These are phyloP conservation scores for Drosophila birchii DNA, from an alignment of 2,888 invertebrate genomes.

Conservation along the genomic window DNA sequence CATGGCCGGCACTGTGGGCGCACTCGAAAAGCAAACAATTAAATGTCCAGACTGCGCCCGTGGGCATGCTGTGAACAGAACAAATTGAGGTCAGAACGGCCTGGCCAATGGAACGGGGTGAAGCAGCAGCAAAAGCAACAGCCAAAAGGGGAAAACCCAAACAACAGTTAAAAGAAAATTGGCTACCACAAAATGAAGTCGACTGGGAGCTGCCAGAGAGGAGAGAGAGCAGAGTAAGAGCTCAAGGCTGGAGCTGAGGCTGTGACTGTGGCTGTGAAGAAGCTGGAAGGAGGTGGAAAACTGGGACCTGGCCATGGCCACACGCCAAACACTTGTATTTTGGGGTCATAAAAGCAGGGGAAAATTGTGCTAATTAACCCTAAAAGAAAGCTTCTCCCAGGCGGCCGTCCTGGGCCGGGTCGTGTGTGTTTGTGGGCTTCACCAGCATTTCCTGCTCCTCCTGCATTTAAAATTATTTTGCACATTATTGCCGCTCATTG, in stretches of 20 bases:
- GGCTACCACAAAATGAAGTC: slow-evolving; percentile 79
- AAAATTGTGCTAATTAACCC: slow-evolving; percentile 81
- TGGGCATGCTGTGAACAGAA: slow-evolving; percentile 74
- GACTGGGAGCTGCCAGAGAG: slow-evolving; percentile 28
- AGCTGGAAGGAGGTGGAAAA: slow-evolving; percentile 53
- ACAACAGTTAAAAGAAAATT: slow-evolving; percentile 80
- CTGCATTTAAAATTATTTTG: slow-evolving; percentile 74
- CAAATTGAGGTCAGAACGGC: slow-evolving; percentile 73
- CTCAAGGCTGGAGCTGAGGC: slow-evolving; percentile 39
- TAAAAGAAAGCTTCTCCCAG: slow-evolving; percentile 62
- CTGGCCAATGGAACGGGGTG: slow-evolving; percentile 23
- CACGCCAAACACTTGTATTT: slow-evolving; percentile 74
- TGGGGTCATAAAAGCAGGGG: slow-evolving; percentile 74
- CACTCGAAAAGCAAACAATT: slow-evolving; percentile 76
- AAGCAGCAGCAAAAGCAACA: slow-evolving; percentile 21
- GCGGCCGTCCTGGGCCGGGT: slow-evolving; percentile 24
- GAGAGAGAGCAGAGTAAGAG: not conserved
- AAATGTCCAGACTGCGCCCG: slow-evolving; percentile 77
- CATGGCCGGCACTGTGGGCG: slow-evolving; percentile 34
- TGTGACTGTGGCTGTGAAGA: not conserved
- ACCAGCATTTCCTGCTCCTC: slow-evolving; percentile 29
- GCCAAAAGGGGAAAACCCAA: slow-evolving; percentile 52
- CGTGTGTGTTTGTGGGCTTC: slow-evolving; percentile 38
- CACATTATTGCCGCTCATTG: slow-evolving; percentile 77
- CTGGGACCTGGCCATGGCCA: slow-evolving; percentile 63